Base-by-base conservation (phyloP, 2,113 vertebrate genomes). In the Pangasianodon hypophthalmus region DNA sequence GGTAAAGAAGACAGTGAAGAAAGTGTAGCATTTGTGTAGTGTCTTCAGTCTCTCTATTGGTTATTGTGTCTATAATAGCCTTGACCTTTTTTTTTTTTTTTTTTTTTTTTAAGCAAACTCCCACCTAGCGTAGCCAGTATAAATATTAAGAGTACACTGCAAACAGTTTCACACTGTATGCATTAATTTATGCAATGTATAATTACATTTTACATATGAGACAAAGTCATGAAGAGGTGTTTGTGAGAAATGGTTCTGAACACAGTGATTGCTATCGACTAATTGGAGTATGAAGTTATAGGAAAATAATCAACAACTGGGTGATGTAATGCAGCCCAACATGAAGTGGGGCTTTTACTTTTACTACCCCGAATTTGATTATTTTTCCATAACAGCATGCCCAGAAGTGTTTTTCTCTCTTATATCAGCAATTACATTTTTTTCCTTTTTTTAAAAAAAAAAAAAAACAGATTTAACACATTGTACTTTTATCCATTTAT, bases 261-360 rank as follows among this genome's bases (percentile, higher is more conserved):
- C 50, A 48, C 29, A 50, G 54, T 24, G 41, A 88, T 82, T 60
- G 69, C 62, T 85, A 73, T 77, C 56, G 71, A 89, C 85, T 89
- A 79, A 60, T 37, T 64, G 37, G 48, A 3, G 48, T 82, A 24
- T 82, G 54, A 6, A 14, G 16, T 56, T 56, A 56, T 16, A 56
- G 54, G 10, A 56, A 56, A 56, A 56, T 13, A 56, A 56, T 56
- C 37, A 37, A 37, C 54, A 56, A 56, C 54, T 56, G 16, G 54
- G 11, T 56, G 14, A 56, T 56, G 54, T 14, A 56, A 14, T 16
- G 54, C 16, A 56, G 54, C 54, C 37, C 37, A 37, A 37, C 37
- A 37, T 37, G 37, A 37, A 37, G 37, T 37, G 37, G 37, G 37
- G 37, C 37, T 37, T 37, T 16, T 16, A 56, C 7, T 8, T 4